phyloP scores from a whole-genome alignment of 2,113 vertebrate species.

The Takifugu bimaculatus region DNA sequence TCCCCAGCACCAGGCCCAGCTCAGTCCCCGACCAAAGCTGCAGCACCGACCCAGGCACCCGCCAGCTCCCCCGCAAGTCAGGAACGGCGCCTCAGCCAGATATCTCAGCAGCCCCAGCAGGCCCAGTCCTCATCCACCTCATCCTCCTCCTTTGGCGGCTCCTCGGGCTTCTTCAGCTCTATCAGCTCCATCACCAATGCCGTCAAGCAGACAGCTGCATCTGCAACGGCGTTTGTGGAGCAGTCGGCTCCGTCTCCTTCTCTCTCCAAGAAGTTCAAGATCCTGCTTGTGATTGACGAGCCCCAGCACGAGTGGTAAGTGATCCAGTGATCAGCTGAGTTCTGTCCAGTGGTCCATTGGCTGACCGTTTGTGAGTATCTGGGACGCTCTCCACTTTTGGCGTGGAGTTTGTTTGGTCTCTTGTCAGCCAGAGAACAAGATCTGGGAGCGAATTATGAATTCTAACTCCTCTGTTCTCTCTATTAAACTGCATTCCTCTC shows the following conservation, averaged over 20 bases:
- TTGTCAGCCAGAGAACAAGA: conserved; percentile 25
- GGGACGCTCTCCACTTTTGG: conserved; percentile 6
- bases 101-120: conserved; percentile 56
- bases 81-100: conserved; percentile 51
- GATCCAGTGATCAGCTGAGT: conserved; percentile 1
- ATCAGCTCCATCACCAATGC: conserved; percentile 91
- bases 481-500: conserved; percentile 13
- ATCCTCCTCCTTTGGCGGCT: conserved; percentile 20
- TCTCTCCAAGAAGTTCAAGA: conserved; percentile 83
- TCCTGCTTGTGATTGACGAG: conserved; percentile 91
- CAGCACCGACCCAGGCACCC: conserved; percentile 41
- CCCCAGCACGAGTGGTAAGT: conserved; percentile 92
- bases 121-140: conserved; percentile 41
- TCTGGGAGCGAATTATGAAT: neutral
- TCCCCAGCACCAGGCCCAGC: conserved; percentile 64
- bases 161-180: conserved; percentile 83
- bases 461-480: neutral
- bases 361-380: neutral
- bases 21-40: conserved; percentile 58
- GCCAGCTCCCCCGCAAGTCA: conserved; percentile 52
- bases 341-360: conserved; percentile 14
- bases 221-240: conserved; percentile 81
- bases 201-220: conserved; percentile 91
- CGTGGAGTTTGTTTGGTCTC: conserved; percentile 20
- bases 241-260: conserved; percentile 65